Conservation (phyloP, 2,797 vertebrate species). For the Ibycter americanus region DNA sequence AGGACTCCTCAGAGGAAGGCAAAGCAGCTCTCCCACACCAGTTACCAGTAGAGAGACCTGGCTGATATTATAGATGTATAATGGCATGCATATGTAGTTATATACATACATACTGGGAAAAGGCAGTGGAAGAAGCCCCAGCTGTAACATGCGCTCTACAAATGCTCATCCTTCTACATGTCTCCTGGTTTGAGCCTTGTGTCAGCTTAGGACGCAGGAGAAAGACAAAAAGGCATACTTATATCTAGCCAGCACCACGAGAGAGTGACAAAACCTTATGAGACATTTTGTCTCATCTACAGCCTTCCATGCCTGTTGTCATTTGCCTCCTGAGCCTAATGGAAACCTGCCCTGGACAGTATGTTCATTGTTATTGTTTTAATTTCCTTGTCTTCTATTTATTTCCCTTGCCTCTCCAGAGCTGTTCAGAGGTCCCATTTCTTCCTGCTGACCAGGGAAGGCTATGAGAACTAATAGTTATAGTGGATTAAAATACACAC, state of each 20-base stretch:
- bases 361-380: conserved; percentile 2
- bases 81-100: background rate
- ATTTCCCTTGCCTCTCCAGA: conserved; percentile 43
- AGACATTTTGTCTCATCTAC: background rate
- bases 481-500: conserved; percentile 38
- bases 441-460: conserved; percentile 36
- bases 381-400: conserved; percentile 47
- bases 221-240: background rate
- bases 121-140: background rate
- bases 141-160: background rate
- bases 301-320: background rate
- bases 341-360: background rate
- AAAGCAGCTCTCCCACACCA: background rate
- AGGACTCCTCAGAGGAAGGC: background rate
- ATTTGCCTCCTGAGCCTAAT: background rate
- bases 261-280: background rate
- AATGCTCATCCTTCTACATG: background rate
- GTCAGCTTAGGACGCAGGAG: background rate
- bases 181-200: background rate
- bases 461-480: conserved; percentile 27
- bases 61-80: rapidly evolving
- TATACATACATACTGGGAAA: background rate
- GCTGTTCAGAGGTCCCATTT: background rate
- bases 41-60: background rate
- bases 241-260: background rate